A percentile compares a stretch with the other conserved stretches of the same genome.
These are phyloP conservation scores for Eira barbara DNA, from an alignment of 2,113 vertebrate species.

Conservation along the genomic window DNA sequence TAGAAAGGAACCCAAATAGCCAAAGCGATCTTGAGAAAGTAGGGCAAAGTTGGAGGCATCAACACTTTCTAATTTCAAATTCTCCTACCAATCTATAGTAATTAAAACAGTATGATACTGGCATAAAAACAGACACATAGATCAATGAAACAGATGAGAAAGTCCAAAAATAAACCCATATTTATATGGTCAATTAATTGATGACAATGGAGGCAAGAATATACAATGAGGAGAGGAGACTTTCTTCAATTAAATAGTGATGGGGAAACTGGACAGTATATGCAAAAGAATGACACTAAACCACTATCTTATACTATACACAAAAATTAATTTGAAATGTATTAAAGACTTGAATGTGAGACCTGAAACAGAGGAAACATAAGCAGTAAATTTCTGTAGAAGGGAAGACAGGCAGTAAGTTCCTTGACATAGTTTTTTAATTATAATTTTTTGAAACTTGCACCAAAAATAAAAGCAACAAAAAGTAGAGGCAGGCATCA, in stretches of 20 bases:
- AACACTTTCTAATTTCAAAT: neutral
- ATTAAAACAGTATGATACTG: neutral
- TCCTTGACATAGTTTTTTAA: neutral
- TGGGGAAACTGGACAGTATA: neutral
- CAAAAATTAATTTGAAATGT: neutral
- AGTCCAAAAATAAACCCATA: neutral
- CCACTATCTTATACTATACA: neutral
- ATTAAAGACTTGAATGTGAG: neutral
- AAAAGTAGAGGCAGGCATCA: neutral
- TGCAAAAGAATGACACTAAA: neutral
- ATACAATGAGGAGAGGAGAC: neutral
- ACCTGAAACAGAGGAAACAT: neutral
- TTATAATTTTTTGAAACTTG: neutral
- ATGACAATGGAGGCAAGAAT: neutral
- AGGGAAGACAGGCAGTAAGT: neutral
- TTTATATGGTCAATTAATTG: neutral
- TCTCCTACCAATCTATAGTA: neutral
- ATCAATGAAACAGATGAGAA: neutral
- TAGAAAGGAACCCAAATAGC: neutral
- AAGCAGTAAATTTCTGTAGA: neutral
- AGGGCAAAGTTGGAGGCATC: neutral
- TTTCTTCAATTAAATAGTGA: neutral
- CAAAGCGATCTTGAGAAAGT: neutral
- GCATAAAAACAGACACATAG: neutral
- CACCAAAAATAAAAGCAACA: neutral